Evolutionary conservation across 1,140 invertebrate genomes (phyloP).

Genomic region (Xylocopa sonorina): DNA sequence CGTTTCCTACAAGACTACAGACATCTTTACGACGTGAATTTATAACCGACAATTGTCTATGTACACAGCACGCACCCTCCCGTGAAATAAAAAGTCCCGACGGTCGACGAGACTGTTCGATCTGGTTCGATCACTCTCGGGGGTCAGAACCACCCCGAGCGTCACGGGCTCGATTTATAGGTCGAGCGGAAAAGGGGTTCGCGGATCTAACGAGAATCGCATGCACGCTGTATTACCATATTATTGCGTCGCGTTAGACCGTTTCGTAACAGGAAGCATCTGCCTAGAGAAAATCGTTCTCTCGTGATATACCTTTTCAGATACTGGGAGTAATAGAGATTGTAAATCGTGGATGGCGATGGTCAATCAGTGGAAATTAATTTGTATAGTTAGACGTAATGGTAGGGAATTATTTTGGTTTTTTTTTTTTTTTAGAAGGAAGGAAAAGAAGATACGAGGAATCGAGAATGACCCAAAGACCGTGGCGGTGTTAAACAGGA

Average conservation of each 20-base stretch:
- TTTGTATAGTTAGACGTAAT: no score
- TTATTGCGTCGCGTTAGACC: constrained; percentile 51
- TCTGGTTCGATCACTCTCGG: constrained; percentile 51
- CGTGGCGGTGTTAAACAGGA: no score
- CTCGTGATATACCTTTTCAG: neutral
- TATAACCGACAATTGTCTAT: constrained; percentile 62
- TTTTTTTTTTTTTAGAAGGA: no score
- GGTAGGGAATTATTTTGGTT: no score
- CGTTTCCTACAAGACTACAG: constrained; percentile 77
- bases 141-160: constrained; percentile 49
- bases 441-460: no score
- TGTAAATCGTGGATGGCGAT: no score
- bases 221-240: constrained; percentile 60
- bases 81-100: neutral
- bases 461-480: no score
- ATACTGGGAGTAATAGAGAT: no score
- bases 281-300: neutral
- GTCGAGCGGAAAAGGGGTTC: constrained; percentile 55
- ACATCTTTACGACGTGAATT: constrained; percentile 77
- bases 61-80: neutral
- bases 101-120: constrained; percentile 25
- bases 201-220: constrained; percentile 56
- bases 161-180: constrained; percentile 56
- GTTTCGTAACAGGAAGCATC: constrained; percentile 38
- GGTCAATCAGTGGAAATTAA: no score